A percentile compares a stretch with the other conserved stretches of the same genome.
phyloP scores from a whole-genome alignment of 2,888 invertebrate genomes.

The Chouioia cunea region DNA sequence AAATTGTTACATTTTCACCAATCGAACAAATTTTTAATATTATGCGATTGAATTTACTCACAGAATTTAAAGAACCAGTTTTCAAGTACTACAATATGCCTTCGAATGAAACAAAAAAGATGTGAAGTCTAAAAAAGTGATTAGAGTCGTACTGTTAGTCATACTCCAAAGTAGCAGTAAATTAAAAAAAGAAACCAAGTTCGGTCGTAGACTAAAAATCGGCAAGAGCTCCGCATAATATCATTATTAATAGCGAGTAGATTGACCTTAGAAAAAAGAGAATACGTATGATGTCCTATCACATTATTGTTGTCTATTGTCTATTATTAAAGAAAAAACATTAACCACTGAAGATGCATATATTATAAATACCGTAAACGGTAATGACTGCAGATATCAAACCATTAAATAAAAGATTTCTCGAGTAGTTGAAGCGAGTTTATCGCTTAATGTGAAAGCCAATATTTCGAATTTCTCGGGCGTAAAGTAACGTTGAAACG shows the following conservation, averaged over 20 bases:
- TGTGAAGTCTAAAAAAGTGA: constrained; percentile 27
- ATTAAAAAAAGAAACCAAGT: constrained; percentile 26
- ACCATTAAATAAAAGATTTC: constrained; percentile 18
- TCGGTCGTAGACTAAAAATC: constrained; percentile 31
- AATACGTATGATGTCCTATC: constrained; percentile 46
- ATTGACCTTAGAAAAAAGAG: constrained; percentile 52
- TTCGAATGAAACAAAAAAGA: constrained; percentile 40
- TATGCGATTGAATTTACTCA: constrained; percentile 24
- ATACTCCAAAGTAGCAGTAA: constrained; percentile 38
- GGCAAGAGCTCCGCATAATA: constrained; percentile 39
- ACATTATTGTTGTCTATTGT: constrained; percentile 60
- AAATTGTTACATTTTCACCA: constrained; percentile 39
- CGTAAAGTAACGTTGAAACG: constrained; percentile 14
- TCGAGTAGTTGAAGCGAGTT: constrained; percentile 36
- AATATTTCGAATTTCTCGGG: constrained; percentile 5
- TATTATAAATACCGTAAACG: constrained; percentile 26
- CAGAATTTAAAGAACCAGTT: constrained; percentile 41
- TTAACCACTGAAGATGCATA: constrained; percentile 21
- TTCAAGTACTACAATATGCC: constrained; percentile 43
- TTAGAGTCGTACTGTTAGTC: constrained; percentile 44
- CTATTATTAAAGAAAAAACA: constrained; percentile 54
- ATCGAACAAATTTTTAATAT: constrained; percentile 33
- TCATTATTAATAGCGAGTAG: constrained; percentile 49
- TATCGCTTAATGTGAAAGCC: constrained; percentile 8
- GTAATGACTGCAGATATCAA: constrained; percentile 42